A percentile compares a stretch with the other conserved stretches of the same genome.
phyloP scores from a whole-genome alignment of 2,113 vertebrate genomes.

The Forbesichthys papilliferus region DNA sequence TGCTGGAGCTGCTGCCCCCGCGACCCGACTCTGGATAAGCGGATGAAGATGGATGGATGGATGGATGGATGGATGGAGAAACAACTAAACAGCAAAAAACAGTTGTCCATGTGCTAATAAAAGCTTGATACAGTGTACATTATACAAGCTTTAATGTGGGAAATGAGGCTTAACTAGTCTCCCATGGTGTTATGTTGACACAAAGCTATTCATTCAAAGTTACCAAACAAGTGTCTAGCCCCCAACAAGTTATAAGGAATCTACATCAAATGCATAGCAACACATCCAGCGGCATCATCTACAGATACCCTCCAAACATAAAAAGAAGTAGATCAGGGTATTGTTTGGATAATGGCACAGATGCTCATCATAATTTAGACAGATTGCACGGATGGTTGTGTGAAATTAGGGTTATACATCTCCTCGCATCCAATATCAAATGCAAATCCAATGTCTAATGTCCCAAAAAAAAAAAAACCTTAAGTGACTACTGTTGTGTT shows the following conservation, averaged over 20 bases:
- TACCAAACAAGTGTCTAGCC: slow-evolving; percentile 20
- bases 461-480: slow-evolving; percentile 2
- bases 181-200: slow-evolving; percentile 16
- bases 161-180: slow-evolving; percentile 5
- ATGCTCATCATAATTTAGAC: slow-evolving; percentile 33
- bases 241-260: slow-evolving; percentile 5
- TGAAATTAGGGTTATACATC: slow-evolving; percentile 35
- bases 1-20: too few species aligned
- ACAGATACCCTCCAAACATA: background rate
- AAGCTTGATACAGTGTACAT: too few species aligned
- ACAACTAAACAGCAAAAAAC: too few species aligned
- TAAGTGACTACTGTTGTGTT: background rate
- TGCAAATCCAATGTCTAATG: too few species aligned
- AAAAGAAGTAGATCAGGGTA: slow-evolving; percentile 8
- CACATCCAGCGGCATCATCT: slow-evolving; percentile 7
- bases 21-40: too few species aligned
- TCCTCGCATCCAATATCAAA: slow-evolving; percentile 21
- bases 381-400: slow-evolving; percentile 34
- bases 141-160: slow-evolving; percentile 13
- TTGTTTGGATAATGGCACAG: slow-evolving; percentile 29
- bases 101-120: too few species aligned
- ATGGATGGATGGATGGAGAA: too few species aligned
- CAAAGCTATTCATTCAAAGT: background rate
- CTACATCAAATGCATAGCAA: slow-evolving; percentile 7
- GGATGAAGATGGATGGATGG: too few species aligned